Base-by-base conservation (phyloP, 30 jellyfish, hydroid and myxozoan species). In the Morbakka virulenta region DNA sequence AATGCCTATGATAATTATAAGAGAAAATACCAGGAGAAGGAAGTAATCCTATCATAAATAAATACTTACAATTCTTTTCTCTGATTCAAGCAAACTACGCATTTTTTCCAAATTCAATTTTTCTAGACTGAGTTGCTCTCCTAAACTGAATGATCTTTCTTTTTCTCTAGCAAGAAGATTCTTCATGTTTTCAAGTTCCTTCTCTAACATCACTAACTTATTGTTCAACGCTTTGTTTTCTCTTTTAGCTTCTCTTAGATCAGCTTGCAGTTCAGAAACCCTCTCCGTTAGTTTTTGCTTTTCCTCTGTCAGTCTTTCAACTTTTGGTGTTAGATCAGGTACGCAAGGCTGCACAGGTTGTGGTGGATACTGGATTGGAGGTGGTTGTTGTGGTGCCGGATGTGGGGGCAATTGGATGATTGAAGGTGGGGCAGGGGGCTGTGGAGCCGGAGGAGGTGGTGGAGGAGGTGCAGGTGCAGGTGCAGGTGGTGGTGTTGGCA, bases 321-420 rank as follows among this genome's bases (percentile, higher is more conserved):
- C 83, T 61, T 77, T 77, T 24, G 83, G 95, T 20, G 74, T 64
- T 36, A 72, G 95, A 13, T 89, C 97, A 23, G 80, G 87, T 24
- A 13, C 36, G 64, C 61, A 65, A 3, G 53, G 57, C 28, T 48
- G 85, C 11, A 75, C 72, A 21, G 47, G 85, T 24, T n/a, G n/a
- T n/a, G 79, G 82, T 3, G 87, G 32, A 32, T 35, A 26, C 4
- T 76, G 67, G 14, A 35, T 20, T 28, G 35, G 79, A 14, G 84
- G 72, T 52, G 87, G 31, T 48, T 50, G 85, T 26, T n/a, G n/a
- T n/a, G n/a, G n/a, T n/a, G n/a, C n/a, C n/a, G n/a, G n/a, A n/a
- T n/a, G 61, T 62, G 9, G 32, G 35, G 62, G 68, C 50, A 22
- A 30, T 41, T 13, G 70, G 49, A 21, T 72, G 13, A 72, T 77